Base-by-base conservation (phyloP, 2,797 vertebrate genomes). In the Ibycter americanus region DNA sequence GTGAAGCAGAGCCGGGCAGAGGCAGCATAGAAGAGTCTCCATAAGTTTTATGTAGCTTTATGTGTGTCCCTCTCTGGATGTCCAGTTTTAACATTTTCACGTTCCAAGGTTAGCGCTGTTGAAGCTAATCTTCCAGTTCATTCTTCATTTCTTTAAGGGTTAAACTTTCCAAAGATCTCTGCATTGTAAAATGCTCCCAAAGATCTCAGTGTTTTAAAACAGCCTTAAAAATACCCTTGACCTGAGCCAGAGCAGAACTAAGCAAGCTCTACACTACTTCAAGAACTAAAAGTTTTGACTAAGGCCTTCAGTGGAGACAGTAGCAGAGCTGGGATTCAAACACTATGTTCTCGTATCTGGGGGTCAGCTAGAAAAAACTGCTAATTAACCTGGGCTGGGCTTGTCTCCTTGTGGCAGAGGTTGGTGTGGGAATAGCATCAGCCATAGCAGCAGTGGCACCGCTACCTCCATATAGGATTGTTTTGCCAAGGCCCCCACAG, bases 261-360 rank as follows among this genome's bases (percentile, higher is more conserved):
- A 90, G 72, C 65, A 83, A 93, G 71, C 80, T 88, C 66, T 92
- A 84, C 81, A 86, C 88, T 89, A 65, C 88, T 95, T 90, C 83
- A 89, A 84, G 80, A 96, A 61, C 59, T 84, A 63, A 70, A 74
- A 93, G 83, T 46, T 44, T 95, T 90, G 77, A 77, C 76, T 73
- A 66, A 92, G 89, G 91, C 42, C 80, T 79, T 83, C 32, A 47
- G 55, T 31, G 23, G 49, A 89, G 52, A 47, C 68, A 55, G 82
- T 58, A 81, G 68, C 70, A 79, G 73, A 90, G n/a, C 89, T 91
- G 89, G 80, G 72, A 86, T 93, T 94, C 49, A 90, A 63, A 77
- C 40, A 16, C 62, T 63, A 5, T 38, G 5, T 91, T 77, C 47
- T 62, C 38, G 89, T 54, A 70, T 86, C 73, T 82, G 68, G 58